Base-by-base conservation (phyloP, 2,797 vertebrate species). In the Oreortyx pictus region DNA sequence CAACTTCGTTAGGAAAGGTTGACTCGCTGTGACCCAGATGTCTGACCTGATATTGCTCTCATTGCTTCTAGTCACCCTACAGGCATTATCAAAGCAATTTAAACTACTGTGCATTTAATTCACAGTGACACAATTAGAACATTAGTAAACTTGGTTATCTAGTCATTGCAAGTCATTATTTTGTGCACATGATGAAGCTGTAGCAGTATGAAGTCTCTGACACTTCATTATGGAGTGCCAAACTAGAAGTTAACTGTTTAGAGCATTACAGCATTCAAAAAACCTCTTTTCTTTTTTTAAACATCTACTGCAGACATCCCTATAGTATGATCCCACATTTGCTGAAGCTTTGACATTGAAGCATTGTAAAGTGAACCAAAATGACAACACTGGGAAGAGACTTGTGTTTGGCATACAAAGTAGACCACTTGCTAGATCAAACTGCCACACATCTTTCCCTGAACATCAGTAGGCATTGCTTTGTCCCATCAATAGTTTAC, bases 401-500 rank as follows among this genome's bases (percentile, higher is more conserved):
- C 72, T 5, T 57, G 76, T 49, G 78, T 62, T 88, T 81, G 75
- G 95, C 96, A 92, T 94, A 93, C 64, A 82, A 82, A 95, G 72
- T 2, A 95, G 46, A 18, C 44, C 43, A 56, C n/a, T 91, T 82
- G 65, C 85, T 83, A 31, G 75, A 90, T 92, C 91, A 91, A 79
- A 88, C 88, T 93, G 90, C 79, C 82, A 64, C 83, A 80, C 76
- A 13, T 89, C 80, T 94, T 90, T 93, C 87, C 80, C 46, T 60
- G 33, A 83, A 62, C 88, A 89, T 84, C 93, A 90, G 88, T 61
- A 96, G 86, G 89, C 61, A 33, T 66, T 74, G 88, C 80, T 96
- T 49, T 93, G 83, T 90, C 88, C 83, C 88, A 93, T 97, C 94
- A 95, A 97, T 94, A 95, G 74, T 92, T 96, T 97, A 97, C 89